A percentile compares a stretch with the other conserved stretches of the same genome.
Conservation (phyloP, 2,113 vertebrate species). For the Perognathus longimembris region DNA sequence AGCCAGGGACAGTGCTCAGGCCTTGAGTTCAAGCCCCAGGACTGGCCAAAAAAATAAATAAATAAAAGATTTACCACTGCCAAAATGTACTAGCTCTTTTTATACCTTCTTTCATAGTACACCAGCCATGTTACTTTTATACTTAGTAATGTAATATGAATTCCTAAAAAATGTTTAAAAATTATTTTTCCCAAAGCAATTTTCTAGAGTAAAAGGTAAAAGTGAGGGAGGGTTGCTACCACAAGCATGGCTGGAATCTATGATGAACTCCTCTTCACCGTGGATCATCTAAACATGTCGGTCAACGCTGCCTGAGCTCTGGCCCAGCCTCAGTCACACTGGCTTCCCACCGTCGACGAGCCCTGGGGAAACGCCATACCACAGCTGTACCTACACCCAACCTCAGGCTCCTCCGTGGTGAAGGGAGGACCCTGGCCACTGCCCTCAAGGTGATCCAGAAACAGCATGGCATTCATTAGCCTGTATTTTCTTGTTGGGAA, state of each 20-base stretch:
- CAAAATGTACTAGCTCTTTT: too few species aligned
- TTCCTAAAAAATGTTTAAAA: conserved; percentile 2
- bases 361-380: neutral
- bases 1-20: too few species aligned
- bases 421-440: neutral
- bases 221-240: neutral
- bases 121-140: neutral
- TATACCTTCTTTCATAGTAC: too few species aligned
- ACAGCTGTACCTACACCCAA: neutral
- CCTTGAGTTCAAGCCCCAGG: too few species aligned
- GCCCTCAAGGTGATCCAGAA: neutral
- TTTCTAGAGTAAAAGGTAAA: conserved; percentile 15
- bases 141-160: conserved; percentile 33
- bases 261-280: too few species aligned
- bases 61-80: too few species aligned
- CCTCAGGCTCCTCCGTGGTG: neutral
- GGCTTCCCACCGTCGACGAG: neutral
- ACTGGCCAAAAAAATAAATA: too few species aligned
- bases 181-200: neutral
- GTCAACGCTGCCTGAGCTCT: neutral
- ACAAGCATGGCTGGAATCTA: too few species aligned
- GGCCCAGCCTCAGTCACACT: neutral
- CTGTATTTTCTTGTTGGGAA: conserved; percentile 1
- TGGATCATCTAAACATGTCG: neutral
- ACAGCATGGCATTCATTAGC: neutral